phyloP scores from a whole-genome alignment of 2,888 invertebrate genomes.

The Idaea biselata region DNA sequence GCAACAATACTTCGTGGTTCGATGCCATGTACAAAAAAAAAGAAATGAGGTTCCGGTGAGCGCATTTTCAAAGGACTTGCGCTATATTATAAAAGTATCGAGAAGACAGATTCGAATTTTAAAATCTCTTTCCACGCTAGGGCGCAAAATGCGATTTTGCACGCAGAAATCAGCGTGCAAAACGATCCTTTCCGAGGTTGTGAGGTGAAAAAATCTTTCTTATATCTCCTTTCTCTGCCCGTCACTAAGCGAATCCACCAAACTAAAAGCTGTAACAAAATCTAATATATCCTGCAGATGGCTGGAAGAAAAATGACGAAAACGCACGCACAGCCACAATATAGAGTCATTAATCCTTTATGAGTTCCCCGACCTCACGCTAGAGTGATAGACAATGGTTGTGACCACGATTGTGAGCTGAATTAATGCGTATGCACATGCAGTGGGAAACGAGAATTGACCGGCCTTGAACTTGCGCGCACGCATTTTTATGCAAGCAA shows the following conservation, averaged over 20 bases:
- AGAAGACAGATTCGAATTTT: too few species aligned
- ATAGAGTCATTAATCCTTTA: constrained; percentile 74
- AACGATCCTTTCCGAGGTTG: too few species aligned
- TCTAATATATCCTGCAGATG: constrained; percentile 30
- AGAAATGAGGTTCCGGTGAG: too few species aligned
- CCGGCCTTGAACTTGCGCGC: constrained; percentile 76
- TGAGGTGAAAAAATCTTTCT: too few species aligned
- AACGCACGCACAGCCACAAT: constrained; percentile 60
- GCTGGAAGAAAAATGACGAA: constrained; percentile 54
- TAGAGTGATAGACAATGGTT: constrained; percentile 77
- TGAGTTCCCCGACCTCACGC: constrained; percentile 65
- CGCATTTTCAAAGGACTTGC: too few species aligned
- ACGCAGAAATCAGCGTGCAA: too few species aligned
- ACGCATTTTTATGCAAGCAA: constrained; percentile 50
- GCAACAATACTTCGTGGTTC: too few species aligned
- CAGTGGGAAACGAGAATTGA: constrained; percentile 70
- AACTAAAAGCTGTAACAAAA: neutral
- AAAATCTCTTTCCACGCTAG: too few species aligned
- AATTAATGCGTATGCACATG: constrained; percentile 74
- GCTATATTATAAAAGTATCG: too few species aligned
- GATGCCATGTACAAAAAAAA: too few species aligned
- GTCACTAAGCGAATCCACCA: neutral
- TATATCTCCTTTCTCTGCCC: too few species aligned
- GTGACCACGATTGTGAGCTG: constrained; percentile 72
- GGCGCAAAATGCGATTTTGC: too few species aligned